Base-by-base conservation (phyloP, 1,140 invertebrate genomes). In the Panonychus citri region DNA sequence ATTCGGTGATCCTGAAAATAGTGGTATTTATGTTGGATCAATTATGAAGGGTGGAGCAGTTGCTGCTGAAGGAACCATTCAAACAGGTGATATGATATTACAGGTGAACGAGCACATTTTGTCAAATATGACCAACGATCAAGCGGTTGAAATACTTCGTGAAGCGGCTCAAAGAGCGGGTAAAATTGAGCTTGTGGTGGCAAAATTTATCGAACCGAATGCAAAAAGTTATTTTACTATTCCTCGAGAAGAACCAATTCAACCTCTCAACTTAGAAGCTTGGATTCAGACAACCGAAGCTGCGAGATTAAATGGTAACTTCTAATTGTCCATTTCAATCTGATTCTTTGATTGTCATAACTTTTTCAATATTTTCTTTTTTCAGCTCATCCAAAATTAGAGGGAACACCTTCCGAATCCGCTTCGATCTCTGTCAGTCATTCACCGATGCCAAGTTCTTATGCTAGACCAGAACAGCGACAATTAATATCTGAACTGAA, bases 41-140 rank as follows among this genome's bases (percentile, higher is more conserved):
- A 97, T 99, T 56, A 98, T 98, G 91, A 97, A 97, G 74, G 91
- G 89, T 48, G 94, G 95, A 64, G 95, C 94, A 25, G 90, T 95
- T 37, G 89, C 88, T 34, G 70, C 93, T 62, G 90, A 95, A 69
- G 90, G 89, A n/a, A 43, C 76, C 79, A 76, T 76, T 74, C 88
- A 96, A 71, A 88, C 89, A 19, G 90, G 90, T 21, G 91, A 95
- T 69, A 95, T 95, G 90, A 94, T 95, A 67, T 74, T 96, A 60
- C 89, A 96, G 77, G 87, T 91, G 12, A 95, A 96, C 68, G 87
- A 91, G 65, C 86, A 91, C 10, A 93, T 89, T 74, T 91, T 98
- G 70, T 91, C 97, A 73, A 91, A 96, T 67, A 94, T 96, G 88
- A 89, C 86, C 55, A 96, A 96, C 66, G 91, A 97, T 66, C 91